Evolutionary conservation across 2,888 invertebrate species (phyloP), one percentile per base, ranked within the genome.

Genomic region (Bombyx huttoni): DNA sequence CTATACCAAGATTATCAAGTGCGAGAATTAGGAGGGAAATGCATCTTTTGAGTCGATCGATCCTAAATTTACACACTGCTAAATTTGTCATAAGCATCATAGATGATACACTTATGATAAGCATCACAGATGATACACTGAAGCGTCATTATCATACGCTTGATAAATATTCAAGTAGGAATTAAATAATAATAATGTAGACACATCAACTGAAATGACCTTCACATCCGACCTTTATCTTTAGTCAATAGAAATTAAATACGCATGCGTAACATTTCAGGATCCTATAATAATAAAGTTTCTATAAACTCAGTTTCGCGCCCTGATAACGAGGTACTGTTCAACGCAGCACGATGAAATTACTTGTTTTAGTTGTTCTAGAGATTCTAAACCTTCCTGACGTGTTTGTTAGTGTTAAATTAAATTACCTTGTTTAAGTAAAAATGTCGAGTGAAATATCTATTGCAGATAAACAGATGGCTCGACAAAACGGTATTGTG

Each of bases 401-500:
- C 86, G 86, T 75, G 61, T 56, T 52, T 63, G 60, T 56, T 53
- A 53, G 53, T 61, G 60, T 59, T 56, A 58, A 54, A 60, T 52
- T 48, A 58, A 56, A 58, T 53, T 61, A 63, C 51, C 57, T 58
- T 56, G 57, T 53, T 69, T 63, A 48, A 62, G 64, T 61, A 67
- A 79, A 75, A 70, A 88, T 87, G 87, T 86, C 81, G 62, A 77
- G 70, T 71, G 70, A 72, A 58, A 74, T 81, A 65, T 65, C 73
- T 56, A 57, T 64, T 57, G 68, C 56, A 58, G 75, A 64, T 57
- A 74, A 70, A 67, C 78, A 73, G 69, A 89, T 89, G 81, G 87
- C 90, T 62, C 89, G 91, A 52, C 93, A 94, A 77, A 95, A 95
- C 89, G 93, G 94, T 64, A 93, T 97, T 69, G 94, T 97, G 61